Conservation (phyloP, 2,888 invertebrate genomes). For the Nematopogon swammerdamellus region DNA sequence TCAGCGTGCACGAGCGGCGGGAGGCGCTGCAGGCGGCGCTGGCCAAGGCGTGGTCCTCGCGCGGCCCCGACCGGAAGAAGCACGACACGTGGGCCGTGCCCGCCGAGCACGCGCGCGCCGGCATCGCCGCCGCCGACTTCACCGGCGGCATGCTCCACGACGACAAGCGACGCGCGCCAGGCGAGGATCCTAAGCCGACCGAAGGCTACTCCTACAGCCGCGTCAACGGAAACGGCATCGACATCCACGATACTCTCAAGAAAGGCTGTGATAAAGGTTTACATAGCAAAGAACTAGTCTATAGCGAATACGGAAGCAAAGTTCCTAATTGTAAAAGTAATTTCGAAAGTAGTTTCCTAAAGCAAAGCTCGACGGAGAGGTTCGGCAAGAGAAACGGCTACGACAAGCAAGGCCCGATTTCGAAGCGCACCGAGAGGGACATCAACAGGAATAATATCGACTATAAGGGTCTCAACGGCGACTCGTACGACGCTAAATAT, state of each 20-base stretch:
- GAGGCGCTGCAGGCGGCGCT: slow-evolving; percentile 51
- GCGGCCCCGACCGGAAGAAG: slow-evolving; percentile 41
- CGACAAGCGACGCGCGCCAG: slow-evolving; percentile 41
- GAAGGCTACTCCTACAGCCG: slow-evolving; percentile 35
- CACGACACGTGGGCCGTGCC: slow-evolving; percentile 47
- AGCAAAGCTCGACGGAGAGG: slow-evolving; percentile 45
- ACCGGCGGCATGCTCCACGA: slow-evolving; percentile 34
- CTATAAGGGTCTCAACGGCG: slow-evolving; percentile 43
- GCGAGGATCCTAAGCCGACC: slow-evolving; percentile 29
- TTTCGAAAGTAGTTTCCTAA: slow-evolving; percentile 50
- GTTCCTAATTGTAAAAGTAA: slow-evolving; percentile 54
- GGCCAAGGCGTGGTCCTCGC: slow-evolving; percentile 49
- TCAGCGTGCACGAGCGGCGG: slow-evolving; percentile 53
- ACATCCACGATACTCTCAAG: slow-evolving; percentile 48
- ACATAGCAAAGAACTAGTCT: slow-evolving; percentile 45
- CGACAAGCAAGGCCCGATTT: slow-evolving; percentile 35
- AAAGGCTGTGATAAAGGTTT: slow-evolving; percentile 54
- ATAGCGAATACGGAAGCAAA: slow-evolving; percentile 48
- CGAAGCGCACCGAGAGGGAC: slow-evolving; percentile 44
- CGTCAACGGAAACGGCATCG: slow-evolving; percentile 36
- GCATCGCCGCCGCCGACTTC: slow-evolving; percentile 36
- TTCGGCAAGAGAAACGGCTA: no score
- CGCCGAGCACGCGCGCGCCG: slow-evolving; percentile 34
- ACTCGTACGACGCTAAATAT: slow-evolving; percentile 51
- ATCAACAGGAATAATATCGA: slow-evolving; percentile 43